Conservation (phyloP, 2,113 vertebrate species). For the Geococcyx californianus region DNA sequence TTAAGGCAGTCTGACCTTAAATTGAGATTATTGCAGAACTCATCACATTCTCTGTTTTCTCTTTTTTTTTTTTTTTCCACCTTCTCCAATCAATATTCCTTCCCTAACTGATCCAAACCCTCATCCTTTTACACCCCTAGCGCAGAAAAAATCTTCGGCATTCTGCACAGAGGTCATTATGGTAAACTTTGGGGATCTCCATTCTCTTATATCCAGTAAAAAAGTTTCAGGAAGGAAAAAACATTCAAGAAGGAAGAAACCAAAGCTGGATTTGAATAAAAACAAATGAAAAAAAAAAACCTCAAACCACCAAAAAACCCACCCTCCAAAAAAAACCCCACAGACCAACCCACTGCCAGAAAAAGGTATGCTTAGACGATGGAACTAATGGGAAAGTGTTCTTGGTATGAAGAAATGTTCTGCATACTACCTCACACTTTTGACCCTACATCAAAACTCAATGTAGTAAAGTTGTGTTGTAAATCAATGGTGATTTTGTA, state of each 20-base stretch:
- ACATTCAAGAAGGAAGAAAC: not conserved
- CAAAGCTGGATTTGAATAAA: not conserved
- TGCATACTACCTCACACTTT: not conserved
- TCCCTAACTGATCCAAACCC: not conserved
- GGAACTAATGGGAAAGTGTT: not conserved
- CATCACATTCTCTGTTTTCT: not conserved
- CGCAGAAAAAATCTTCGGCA: not conserved
- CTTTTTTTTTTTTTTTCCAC: not conserved
- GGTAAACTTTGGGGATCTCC: not conserved
- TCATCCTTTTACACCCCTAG: not conserved
- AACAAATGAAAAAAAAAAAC: too few relatives aligned
- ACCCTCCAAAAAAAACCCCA: too few relatives aligned
- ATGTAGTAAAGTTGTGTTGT: accelerated
- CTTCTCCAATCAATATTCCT: not conserved
- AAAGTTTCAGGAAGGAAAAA: not conserved
- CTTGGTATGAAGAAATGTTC: not conserved
- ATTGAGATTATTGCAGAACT: not conserved
- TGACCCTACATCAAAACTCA: not conserved
- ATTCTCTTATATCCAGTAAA: not conserved
- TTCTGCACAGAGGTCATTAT: not conserved
- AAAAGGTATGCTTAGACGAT: not conserved
- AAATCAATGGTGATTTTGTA: accelerated
- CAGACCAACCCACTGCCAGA: too few relatives aligned
- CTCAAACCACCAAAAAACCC: too few relatives aligned
- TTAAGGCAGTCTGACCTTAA: not conserved